Percentiles rank a stretch among this genome's conserved stretches.
Evolutionary conservation across 2,113 vertebrate genomes (phyloP).

Genomic region (Cheilinus undulatus): DNA sequence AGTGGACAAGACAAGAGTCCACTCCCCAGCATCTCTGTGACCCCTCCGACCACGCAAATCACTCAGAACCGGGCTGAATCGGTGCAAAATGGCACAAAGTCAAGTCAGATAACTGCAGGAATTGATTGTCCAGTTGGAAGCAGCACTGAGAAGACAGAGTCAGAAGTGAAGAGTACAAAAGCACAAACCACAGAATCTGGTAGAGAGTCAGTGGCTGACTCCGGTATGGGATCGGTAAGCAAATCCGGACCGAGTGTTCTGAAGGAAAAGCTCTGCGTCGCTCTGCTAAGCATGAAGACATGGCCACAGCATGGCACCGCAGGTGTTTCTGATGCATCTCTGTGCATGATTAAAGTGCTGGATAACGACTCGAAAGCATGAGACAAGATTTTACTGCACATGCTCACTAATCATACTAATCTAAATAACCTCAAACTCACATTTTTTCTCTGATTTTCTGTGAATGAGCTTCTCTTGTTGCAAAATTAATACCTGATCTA

Average conservation of each 20-base stretch:
- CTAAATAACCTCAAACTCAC: constrained; percentile 5
- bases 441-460: constrained; percentile 17
- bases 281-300: constrained; percentile 8
- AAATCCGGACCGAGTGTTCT: not conserved
- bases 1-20: not conserved
- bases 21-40: constrained; percentile 51
- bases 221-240: constrained; percentile 79
- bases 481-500: not conserved
- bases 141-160: constrained; percentile 2
- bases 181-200: constrained; percentile 28
- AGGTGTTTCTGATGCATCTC: not conserved
- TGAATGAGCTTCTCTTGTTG: not conserved
- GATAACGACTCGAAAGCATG: constrained; percentile 6
- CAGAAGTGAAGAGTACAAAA: constrained; percentile 18
- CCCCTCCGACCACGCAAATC: constrained; percentile 6
- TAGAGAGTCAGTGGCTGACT: constrained; percentile 62
- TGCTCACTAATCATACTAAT: constrained; percentile 25
- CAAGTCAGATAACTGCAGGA: constrained; percentile 17
- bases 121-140: constrained; percentile 39
- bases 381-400: not conserved
- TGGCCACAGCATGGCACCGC: constrained; percentile 28
- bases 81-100: not conserved
- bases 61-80: not conserved
- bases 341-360: constrained; percentile 25
- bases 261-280: not conserved